Conservation (phyloP, 2,888 invertebrate species). For the Pollenia labialis region DNA sequence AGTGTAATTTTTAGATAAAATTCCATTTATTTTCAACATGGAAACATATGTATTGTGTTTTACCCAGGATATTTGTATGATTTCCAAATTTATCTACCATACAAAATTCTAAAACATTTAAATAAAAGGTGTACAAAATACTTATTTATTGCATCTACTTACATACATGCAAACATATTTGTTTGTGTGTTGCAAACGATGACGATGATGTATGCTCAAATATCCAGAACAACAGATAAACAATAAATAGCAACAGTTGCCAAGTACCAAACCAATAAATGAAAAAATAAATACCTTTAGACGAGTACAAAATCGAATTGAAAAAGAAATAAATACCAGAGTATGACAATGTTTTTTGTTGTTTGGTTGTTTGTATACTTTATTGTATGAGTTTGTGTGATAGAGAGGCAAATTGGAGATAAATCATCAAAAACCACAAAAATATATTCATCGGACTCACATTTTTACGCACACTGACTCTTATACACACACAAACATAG, state of each 20-base stretch:
- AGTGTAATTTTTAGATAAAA: too few species aligned
- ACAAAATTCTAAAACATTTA: not conserved
- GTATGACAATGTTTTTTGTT: conserved; percentile 15
- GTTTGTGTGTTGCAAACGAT: not conserved
- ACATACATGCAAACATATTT: not conserved
- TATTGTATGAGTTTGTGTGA: not conserved
- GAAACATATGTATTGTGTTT: too few species aligned
- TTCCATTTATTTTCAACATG: too few species aligned
- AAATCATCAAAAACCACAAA: conserved; percentile 46
- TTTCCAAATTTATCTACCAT: not conserved
- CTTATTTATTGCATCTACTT: conserved; percentile 1
- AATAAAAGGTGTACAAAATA: not conserved
- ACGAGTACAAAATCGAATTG: conserved; percentile 34
- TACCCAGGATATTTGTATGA: not conserved
- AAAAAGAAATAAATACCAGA: conserved; percentile 26
- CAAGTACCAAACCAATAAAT: conserved; percentile 48
- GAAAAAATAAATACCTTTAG: conserved; percentile 33
- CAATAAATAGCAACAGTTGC: conserved; percentile 55
- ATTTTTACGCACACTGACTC: not conserved
- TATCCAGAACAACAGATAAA: conserved; percentile 50
- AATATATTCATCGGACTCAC: not conserved
- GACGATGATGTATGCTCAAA: conserved; percentile 33
- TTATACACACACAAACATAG: not conserved
- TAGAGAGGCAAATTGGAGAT: conserved; percentile 16
- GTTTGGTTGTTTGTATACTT: not conserved